Percentiles rank a stretch among this genome's conserved stretches.
Conservation (phyloP, 2,797 vertebrate genomes). For the Sebastes alutus region DNA sequence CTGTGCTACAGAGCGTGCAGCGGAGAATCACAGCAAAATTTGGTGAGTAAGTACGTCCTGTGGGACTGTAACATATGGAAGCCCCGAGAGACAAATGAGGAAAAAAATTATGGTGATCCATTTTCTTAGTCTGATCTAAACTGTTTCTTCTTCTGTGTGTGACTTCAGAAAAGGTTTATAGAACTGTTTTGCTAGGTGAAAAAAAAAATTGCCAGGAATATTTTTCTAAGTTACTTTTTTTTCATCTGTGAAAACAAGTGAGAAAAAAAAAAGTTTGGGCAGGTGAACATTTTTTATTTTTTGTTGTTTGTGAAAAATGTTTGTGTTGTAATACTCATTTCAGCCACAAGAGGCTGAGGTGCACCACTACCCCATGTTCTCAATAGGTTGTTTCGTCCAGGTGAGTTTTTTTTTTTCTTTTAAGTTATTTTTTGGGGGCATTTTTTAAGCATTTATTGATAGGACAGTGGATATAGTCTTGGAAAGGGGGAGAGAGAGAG, state of each 20-base stretch:
- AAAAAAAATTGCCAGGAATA: no score
- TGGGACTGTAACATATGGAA: neutral
- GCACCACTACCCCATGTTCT: neutral
- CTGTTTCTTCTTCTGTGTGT: neutral
- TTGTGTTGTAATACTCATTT: neutral
- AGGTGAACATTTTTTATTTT: neutral
- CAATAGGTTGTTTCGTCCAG: neutral
- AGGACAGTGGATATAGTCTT: no score
- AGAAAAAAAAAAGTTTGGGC: neutral
- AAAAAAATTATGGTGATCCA: neutral
- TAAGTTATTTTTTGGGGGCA: no score
- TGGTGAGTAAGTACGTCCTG: constrained; percentile 1
- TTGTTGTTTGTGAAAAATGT: neutral
- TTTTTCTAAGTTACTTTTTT: neutral
- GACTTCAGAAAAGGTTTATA: neutral
- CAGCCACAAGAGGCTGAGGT: neutral
- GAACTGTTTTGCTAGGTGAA: neutral
- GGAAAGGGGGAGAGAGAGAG: no score
- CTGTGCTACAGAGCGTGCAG: neutral
- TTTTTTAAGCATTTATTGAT: no score
- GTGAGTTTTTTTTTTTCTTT: no score
- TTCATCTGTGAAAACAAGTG: neutral
- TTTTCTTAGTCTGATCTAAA: neutral
- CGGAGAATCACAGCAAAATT: constrained; percentile 1
- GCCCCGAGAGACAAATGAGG: neutral